Evolutionary conservation across 2,888 invertebrate species (phyloP).

Genomic region (Acleris sparsana): DNA sequence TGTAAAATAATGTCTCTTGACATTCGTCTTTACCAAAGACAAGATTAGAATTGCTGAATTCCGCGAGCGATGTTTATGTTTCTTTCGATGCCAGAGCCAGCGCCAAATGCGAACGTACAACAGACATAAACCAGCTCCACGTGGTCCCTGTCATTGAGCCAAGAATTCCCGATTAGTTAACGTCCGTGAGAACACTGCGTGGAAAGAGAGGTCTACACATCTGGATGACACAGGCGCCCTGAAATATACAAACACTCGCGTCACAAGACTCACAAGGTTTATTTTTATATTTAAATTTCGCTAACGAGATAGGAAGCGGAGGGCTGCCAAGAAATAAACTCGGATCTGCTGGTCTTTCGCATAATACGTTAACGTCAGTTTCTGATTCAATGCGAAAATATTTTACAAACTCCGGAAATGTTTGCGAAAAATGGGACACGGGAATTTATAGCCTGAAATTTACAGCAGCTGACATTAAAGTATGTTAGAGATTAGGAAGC

Average conservation of each 20-base stretch:
- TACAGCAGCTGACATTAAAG: neutral
- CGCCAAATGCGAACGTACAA: conserved; percentile 30
- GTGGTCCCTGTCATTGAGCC: conserved; percentile 17
- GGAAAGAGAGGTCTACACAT: conserved; percentile 22
- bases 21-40: conserved; percentile 25
- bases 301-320: conserved; percentile 37
- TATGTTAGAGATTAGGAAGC: conserved; percentile 7
- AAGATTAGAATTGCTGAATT: conserved; percentile 43
- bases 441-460: neutral
- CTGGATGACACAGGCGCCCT: conserved; percentile 27
- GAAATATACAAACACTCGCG: conserved; percentile 38
- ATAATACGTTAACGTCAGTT: conserved; percentile 19
- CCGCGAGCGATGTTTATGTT: conserved; percentile 39
- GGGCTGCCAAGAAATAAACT: conserved; percentile 26
- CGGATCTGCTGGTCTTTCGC: conserved; percentile 20
- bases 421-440: conserved; percentile 14
- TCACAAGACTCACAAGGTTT: conserved; percentile 35
- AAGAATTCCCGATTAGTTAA: conserved; percentile 28
- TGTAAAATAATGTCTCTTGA: conserved; percentile 9
- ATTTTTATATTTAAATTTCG: conserved; percentile 38
- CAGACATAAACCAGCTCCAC: conserved; percentile 9
- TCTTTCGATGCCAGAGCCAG: conserved; percentile 45
- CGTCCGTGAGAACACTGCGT: neutral
- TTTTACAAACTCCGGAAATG: conserved; percentile 20
- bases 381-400: conserved; percentile 25